Conservation (phyloP, 2,888 invertebrate genomes). For the Axea sp. region DNA sequence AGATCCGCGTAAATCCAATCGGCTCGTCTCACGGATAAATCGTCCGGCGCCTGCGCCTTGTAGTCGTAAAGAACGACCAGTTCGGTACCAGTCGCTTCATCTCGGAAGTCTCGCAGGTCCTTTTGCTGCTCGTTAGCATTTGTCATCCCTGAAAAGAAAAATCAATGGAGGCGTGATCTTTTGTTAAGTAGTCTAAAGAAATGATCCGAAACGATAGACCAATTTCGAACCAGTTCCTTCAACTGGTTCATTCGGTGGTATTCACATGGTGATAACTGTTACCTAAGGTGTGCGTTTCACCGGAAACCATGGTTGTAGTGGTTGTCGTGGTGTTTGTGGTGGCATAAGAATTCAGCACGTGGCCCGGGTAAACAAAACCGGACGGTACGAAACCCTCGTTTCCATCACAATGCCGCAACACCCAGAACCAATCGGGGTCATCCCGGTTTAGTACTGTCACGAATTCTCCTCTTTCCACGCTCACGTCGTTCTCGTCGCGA, state of each 20-base stretch:
- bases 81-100: conserved; percentile 86
- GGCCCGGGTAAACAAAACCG: conserved; percentile 93
- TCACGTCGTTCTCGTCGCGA: conserved; percentile 95
- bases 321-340: conserved; percentile 74
- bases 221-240: neutral
- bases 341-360: conserved; percentile 77
- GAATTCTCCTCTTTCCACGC: conserved; percentile 95
- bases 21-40: conserved; percentile 92
- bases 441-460: conserved; percentile 97
- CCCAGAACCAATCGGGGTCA: conserved; percentile 98
- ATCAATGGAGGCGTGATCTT: neutral
- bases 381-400: conserved; percentile 98
- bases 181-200: neutral
- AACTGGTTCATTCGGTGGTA: neutral
- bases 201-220: neutral
- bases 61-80: conserved; percentile 97
- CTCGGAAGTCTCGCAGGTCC: conserved; percentile 76
- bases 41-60: conserved; percentile 96
- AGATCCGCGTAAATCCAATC: conserved; percentile 98
- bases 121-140: conserved; percentile 75
- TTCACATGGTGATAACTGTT: neutral
- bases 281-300: conserved; percentile 76
- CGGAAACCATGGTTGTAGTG: conserved; percentile 70
- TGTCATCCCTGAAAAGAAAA: conserved; percentile 67
- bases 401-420: conserved; percentile 90